These are phyloP conservation scores for Temnopleurus reevesii DNA, from an alignment of 53 echinoderm and acorn worm genomes.

Conservation along the genomic window DNA sequence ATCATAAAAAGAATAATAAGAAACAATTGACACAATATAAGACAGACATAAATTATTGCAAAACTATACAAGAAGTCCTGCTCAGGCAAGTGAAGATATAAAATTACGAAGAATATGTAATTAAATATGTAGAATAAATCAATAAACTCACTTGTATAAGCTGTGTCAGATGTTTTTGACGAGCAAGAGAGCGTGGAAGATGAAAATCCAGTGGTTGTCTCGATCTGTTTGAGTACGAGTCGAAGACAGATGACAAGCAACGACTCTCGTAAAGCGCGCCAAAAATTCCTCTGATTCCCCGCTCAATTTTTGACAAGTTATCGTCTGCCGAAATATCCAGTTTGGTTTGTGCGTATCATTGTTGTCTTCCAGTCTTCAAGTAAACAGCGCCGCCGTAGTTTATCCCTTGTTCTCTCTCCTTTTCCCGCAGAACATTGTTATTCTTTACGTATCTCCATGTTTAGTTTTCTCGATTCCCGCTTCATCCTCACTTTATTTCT, in stretches of 20 bases:
- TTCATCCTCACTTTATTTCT: neutral
- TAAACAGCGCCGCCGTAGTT: neutral
- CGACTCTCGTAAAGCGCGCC: slow-evolving; percentile 9
- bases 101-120: no score
- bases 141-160: neutral
- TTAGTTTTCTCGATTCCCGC: neutral
- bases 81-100: no score
- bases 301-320: neutral
- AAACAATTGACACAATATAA: no score
- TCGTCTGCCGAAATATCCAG: neutral
- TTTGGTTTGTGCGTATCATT: neutral
- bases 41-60: no score
- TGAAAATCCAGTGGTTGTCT: no score
- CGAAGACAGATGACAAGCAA: neutral
- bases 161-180: neutral
- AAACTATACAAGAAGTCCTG: no score
- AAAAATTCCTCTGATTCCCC: neutral
- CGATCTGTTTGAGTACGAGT: neutral
- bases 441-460: neutral
- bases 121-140: no score
- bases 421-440: neutral
- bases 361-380: neutral
- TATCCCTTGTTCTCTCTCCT: neutral
- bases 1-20: no score
- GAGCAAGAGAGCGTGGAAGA: neutral